Percentiles rank a stretch among this genome's conserved stretches.
These are phyloP conservation scores for Acromyrmex heyeri DNA, from an alignment of 1,140 invertebrate species.

Conservation along the genomic window DNA sequence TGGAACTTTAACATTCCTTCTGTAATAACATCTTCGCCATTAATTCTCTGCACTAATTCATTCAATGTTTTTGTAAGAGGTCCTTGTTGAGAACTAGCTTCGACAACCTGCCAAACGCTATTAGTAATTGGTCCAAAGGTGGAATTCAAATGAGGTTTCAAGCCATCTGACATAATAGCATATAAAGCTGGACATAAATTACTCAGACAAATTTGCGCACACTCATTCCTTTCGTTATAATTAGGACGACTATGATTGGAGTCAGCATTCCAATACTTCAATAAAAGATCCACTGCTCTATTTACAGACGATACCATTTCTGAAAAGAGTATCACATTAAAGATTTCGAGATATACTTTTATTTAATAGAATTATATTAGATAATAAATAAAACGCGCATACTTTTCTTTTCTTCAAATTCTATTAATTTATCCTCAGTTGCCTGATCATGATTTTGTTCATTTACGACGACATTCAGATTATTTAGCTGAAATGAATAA, in stretches of 20 bases:
- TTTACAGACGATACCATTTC: conserved; percentile 89
- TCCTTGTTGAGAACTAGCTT: conserved; percentile 95
- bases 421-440: conserved; percentile 72
- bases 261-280: conserved; percentile 85
- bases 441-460: conserved; percentile 73
- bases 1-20: conserved; percentile 96
- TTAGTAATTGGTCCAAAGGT: conserved; percentile 95
- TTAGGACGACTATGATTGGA: conserved; percentile 75
- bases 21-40: conserved; percentile 93
- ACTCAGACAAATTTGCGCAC: conserved; percentile 91
- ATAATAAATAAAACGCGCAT: conserved; percentile 24
- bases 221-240: conserved; percentile 84
- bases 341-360: background rate
- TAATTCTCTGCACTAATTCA: conserved; percentile 94
- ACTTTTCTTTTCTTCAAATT: conserved; percentile 84
- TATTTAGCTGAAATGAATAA: conserved; percentile 68
- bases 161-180: conserved; percentile 93
- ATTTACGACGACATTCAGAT: conserved; percentile 61
- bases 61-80: conserved; percentile 94
- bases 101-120: conserved; percentile 95
- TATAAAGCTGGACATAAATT: conserved; percentile 94
- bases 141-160: conserved; percentile 93
- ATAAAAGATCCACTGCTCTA: conserved; percentile 90
- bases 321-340: conserved; percentile 77
- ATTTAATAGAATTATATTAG: background rate